These are phyloP conservation scores for Aphelenchoides avenae DNA, from an alignment of 1,140 invertebrate species.

Conservation along the genomic window DNA sequence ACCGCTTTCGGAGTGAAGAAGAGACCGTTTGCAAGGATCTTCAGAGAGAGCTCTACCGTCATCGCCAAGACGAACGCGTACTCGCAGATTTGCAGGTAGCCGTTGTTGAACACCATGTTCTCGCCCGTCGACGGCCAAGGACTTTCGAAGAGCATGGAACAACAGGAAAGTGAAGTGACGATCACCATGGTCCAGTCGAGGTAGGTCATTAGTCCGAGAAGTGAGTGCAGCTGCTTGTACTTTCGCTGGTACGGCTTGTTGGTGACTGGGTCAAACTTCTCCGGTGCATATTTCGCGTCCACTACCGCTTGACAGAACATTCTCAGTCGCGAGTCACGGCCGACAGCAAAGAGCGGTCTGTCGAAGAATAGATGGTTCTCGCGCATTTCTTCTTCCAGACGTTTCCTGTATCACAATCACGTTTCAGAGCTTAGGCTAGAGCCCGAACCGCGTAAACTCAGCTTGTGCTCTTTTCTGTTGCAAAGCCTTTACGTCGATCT, in stretches of 20 bases:
- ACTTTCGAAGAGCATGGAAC: constrained; percentile 99
- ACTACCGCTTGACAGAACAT: constrained; percentile 91
- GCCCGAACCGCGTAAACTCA: constrained; percentile 74
- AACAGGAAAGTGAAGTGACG: constrained; percentile 89
- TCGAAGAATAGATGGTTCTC: constrained; percentile 99
- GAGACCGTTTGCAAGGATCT: constrained; percentile 92
- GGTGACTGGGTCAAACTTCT: constrained; percentile 85
- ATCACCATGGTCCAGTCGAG: constrained; percentile 99
- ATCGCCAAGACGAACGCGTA: constrained; percentile 96
- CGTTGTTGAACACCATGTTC: constrained; percentile 54
- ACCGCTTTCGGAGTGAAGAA: constrained; percentile 99
- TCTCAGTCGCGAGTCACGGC: constrained; percentile 77
- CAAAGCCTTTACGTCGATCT: constrained; percentile 83
- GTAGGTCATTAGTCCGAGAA: constrained; percentile 88
- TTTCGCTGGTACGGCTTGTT: constrained; percentile 90
- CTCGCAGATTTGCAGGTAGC: constrained; percentile 71
- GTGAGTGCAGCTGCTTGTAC: constrained; percentile 64
- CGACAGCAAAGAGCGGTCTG: constrained; percentile 86
- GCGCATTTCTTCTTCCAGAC: constrained; percentile 73
- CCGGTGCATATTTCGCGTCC: constrained; percentile 87
- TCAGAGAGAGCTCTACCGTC: constrained; percentile 92
- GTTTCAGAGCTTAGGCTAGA: neutral
- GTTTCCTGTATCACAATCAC: constrained; percentile 63
- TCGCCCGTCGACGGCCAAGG: constrained; percentile 59
- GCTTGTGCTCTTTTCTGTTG: constrained; percentile 97